phyloP scores from a whole-genome alignment of 1,140 invertebrate species.

The Diachasma alloeum region DNA sequence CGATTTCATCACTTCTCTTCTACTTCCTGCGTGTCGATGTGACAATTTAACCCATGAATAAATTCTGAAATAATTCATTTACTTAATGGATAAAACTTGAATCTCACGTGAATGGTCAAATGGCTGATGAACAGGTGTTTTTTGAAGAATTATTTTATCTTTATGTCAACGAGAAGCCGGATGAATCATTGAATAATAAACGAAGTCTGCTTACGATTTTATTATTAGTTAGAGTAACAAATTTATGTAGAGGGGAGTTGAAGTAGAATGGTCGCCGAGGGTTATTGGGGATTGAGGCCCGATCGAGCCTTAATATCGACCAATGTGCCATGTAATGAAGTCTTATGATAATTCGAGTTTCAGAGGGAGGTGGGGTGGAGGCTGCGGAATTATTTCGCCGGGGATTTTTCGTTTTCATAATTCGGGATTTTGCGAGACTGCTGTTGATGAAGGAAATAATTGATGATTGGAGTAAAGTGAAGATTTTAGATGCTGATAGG shows the following conservation, averaged over 20 bases:
- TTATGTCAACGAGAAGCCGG: neutral
- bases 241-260: slow-evolving; percentile 48
- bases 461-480: too few species aligned
- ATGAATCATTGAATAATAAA: slow-evolving; percentile 10
- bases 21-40: slow-evolving; percentile 8
- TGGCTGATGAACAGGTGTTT: neutral
- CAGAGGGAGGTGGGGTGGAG: too few species aligned
- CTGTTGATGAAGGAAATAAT: too few species aligned
- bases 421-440: too few species aligned
- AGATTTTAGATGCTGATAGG: too few species aligned
- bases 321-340: slow-evolving; percentile 43
- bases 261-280: slow-evolving; percentile 12
- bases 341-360: neutral
- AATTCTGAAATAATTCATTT: neutral
- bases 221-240: slow-evolving; percentile 56
- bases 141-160: neutral
- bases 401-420: too few species aligned
- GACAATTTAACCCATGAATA: neutral
- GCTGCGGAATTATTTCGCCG: too few species aligned
- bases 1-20: neutral
- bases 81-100: neutral
- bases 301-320: slow-evolving; percentile 53
- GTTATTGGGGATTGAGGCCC: slow-evolving; percentile 33
- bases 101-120: neutral
- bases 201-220: slow-evolving; percentile 37